A percentile compares a stretch with the other conserved stretches of the same genome.
Conservation (phyloP, 2,797 vertebrate genomes). For the Lepus townsendii region DNA sequence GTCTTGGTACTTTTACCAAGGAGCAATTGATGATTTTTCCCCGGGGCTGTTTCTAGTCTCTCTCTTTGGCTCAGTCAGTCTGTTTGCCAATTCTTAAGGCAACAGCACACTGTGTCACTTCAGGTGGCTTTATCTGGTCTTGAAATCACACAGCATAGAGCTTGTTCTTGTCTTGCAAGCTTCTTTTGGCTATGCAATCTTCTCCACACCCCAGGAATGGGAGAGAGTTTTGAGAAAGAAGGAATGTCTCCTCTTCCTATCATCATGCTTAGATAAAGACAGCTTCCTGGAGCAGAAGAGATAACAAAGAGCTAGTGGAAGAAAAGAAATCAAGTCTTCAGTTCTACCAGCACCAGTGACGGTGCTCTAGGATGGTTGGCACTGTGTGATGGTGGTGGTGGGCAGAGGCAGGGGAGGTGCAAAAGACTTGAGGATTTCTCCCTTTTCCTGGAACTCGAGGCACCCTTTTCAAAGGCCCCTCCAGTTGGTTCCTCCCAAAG, state of each 20-base stretch:
- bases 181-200: background rate
- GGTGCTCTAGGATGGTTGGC: background rate
- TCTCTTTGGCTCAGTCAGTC: background rate
- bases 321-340: background rate
- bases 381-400: no score
- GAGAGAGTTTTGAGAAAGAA: background rate
- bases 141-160: background rate
- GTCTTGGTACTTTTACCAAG: slow-evolving; percentile 26
- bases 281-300: background rate
- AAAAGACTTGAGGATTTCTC: background rate
- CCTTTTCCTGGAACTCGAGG: slow-evolving; percentile 8
- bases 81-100: background rate
- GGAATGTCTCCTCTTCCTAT: background rate
- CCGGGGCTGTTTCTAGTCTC: slow-evolving; percentile 5
- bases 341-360: background rate
- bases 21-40: background rate
- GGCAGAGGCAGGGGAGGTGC: background rate
- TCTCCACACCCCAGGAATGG: background rate
- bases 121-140: background rate
- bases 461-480: background rate
- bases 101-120: slow-evolving; percentile 46
- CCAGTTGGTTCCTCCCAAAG: background rate
- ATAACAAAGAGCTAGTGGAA: slow-evolving; percentile 13
- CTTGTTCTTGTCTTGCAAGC: slow-evolving; percentile 4
- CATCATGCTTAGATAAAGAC: background rate